phyloP scores from a whole-genome alignment of 2,113 vertebrate genomes.

The Phaetusa simplex region DNA sequence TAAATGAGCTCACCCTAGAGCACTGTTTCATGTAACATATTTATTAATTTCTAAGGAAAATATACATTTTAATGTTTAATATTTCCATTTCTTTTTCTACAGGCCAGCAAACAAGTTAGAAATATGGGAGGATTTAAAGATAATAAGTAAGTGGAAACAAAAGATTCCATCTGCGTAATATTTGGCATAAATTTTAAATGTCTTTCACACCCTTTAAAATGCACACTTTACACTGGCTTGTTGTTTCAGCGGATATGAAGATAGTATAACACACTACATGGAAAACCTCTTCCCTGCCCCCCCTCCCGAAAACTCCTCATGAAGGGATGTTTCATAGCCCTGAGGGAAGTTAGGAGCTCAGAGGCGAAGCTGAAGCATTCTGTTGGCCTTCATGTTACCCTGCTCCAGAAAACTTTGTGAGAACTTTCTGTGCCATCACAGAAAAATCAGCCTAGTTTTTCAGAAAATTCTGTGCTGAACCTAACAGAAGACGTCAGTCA shows the following conservation, averaged over 20 bases:
- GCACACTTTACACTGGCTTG: not conserved
- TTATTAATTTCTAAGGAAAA: not conserved
- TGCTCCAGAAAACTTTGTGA: not conserved
- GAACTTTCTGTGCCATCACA: not conserved
- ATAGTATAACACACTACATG: not conserved
- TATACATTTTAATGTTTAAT: not conserved
- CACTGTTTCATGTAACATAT: not conserved
- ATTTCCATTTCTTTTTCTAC: slow-evolving; percentile 49
- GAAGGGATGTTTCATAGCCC: not conserved
- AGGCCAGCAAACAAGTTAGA: slow-evolving; percentile 95
- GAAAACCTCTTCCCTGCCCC: not conserved
- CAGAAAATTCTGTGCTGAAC: not conserved
- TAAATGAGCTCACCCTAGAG: not conserved
- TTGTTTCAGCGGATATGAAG: not conserved
- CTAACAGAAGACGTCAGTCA: not conserved
- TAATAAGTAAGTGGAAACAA: slow-evolving; percentile 89
- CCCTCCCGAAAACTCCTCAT: not conserved
- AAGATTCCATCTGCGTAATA: not conserved
- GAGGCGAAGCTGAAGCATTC: not conserved
- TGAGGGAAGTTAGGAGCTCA: not conserved
- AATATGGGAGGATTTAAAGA: slow-evolving; percentile 98
- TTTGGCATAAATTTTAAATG: not conserved
- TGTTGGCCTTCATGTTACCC: not conserved
- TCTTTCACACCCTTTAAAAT: not conserved
- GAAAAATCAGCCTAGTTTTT: not conserved